These are phyloP conservation scores for Oriolus oriolus DNA, from an alignment of 2,113 vertebrate species.

Conservation along the genomic window DNA sequence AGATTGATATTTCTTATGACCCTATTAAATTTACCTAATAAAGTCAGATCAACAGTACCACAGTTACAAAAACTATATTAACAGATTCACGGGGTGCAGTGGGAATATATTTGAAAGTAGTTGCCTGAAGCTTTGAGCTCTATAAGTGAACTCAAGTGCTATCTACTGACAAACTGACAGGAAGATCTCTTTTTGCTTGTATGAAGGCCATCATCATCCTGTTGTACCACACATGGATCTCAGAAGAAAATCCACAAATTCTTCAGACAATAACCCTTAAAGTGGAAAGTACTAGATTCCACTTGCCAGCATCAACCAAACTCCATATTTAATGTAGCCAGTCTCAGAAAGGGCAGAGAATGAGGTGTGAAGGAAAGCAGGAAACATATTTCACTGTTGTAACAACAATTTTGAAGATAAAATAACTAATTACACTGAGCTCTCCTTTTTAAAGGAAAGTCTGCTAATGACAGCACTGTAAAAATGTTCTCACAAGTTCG, in stretches of 20 bases:
- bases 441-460: not conserved
- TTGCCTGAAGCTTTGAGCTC: not conserved
- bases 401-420: not conserved
- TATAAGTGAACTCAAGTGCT: not conserved
- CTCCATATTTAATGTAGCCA: not conserved
- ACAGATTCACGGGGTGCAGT: not conserved
- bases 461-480: not conserved
- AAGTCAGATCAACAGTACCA: not conserved
- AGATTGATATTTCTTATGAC: not conserved
- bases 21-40: not conserved
- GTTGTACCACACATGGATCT: not conserved
- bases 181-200: not conserved
- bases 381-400: not conserved
- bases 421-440: not conserved
- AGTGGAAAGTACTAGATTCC: not conserved
- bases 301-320: not conserved
- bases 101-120: not conserved
- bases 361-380: not conserved
- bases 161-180: not conserved
- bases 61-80: not conserved
- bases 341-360: not conserved
- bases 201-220: accelerated
- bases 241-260: not conserved
- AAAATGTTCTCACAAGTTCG: not conserved
- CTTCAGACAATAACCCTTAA: not conserved